phyloP scores from a whole-genome alignment of 1,140 invertebrate species.

The Cydia amplana region DNA sequence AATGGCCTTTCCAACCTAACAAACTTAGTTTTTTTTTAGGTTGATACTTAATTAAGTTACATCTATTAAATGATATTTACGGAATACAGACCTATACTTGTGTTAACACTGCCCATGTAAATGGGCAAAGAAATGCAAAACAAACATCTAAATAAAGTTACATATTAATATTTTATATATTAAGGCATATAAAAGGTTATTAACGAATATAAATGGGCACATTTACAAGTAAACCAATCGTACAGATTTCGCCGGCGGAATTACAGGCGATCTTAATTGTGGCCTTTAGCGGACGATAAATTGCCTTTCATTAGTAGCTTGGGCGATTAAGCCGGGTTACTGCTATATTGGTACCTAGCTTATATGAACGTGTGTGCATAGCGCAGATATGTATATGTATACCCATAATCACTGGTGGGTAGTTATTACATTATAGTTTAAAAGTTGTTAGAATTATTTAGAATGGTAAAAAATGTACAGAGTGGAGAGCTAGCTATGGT shows the following conservation, averaged over 20 bases:
- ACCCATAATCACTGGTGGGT: neutral
- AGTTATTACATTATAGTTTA: too few relatives aligned
- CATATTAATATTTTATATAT: neutral
- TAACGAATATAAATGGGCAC: slow-evolving; percentile 11
- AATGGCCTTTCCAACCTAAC: too few relatives aligned
- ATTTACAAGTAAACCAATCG: slow-evolving; percentile 21
- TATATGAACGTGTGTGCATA: neutral
- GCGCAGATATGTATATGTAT: neutral
- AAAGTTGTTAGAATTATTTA: too few relatives aligned
- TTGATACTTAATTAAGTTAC: too few relatives aligned
- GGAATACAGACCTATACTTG: neutral
- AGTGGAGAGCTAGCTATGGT: too few relatives aligned
- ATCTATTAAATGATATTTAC: too few relatives aligned
- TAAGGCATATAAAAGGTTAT: neutral
- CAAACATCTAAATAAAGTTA: neutral
- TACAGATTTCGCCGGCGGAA: slow-evolving; percentile 43
- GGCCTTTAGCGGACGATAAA: slow-evolving; percentile 55
- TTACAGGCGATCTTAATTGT: slow-evolving; percentile 59
- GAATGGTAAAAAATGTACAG: too few relatives aligned
- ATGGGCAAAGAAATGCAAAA: neutral
- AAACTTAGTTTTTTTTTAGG: too few relatives aligned
- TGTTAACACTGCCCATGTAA: neutral
- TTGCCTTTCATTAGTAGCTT: slow-evolving; percentile 56
- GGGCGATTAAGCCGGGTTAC: slow-evolving; percentile 54
- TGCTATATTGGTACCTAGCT: slow-evolving; percentile 18